Base-by-base conservation (phyloP, 1,140 invertebrate species). In the Probaryconus sp. region DNA sequence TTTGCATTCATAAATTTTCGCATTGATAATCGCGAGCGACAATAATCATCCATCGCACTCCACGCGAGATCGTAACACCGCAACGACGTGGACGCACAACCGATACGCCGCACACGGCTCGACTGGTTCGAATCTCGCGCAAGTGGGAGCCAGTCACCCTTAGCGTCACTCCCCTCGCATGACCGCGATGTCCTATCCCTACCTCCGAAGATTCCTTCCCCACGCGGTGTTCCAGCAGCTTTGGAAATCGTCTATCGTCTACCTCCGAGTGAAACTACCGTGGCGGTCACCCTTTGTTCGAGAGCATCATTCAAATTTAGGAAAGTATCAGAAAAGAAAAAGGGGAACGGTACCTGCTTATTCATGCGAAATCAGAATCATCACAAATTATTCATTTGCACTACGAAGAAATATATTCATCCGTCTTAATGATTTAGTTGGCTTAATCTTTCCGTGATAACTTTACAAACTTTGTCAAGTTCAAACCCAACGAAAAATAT, bases 101-200 rank as follows among this genome's bases (percentile, higher is more conserved):
- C 81, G 76, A 79, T 77, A 83, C 77, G 81, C 83, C 79, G 78
- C 81, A 77, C 81, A 80, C 82, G 82, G 82, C 81, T 80, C 80
- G 72, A 85, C 83, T 85, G 81, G 81, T 64, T 51, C 58, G 58
- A 79, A 67, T 63, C 51, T 53, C 64, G 38, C 79, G 73, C 80
- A 67, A 79, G 82, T 84, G 80, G 81, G 81, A 83, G 82, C 79
- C 75, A 80, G 77, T 67, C 56, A 53, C 65, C 68, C 69, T 60
- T 67, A 58, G 33, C 38, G 30, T 50, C 71, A 55, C n/a, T 50
- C 24, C 47, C 38, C 55, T 75, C 65, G 37, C 56, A 2, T 7
- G 13, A 47, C 21, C 53, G 56, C 30, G 42, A 43, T 37, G 24
- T 18, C 43, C 65, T 55, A 69, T 56, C 51, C 58, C 70, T 55